phyloP scores from a whole-genome alignment of 2,888 invertebrate genomes.

The Yponomeuta evonymella region DNA sequence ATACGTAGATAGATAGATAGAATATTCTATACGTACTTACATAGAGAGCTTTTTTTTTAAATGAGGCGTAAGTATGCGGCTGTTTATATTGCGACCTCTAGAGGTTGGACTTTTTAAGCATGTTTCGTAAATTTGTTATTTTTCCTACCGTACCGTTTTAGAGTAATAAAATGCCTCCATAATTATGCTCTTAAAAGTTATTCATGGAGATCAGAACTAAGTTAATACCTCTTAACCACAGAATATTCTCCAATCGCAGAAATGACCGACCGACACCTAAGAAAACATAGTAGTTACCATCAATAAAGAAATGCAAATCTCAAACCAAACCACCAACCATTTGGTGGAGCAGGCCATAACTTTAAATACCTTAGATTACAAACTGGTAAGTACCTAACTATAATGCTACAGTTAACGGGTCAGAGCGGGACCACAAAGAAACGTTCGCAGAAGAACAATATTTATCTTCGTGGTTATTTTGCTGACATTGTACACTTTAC shows the following conservation, averaged over 20 bases:
- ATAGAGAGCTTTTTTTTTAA: background rate
- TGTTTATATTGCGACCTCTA: background rate
- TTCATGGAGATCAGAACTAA: no score
- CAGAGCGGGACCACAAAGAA: background rate
- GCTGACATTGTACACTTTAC: no score
- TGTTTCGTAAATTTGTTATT: no score
- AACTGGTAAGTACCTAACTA: background rate
- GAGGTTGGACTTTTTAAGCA: background rate
- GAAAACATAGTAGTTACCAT: background rate
- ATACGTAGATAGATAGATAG: background rate
- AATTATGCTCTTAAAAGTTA: no score
- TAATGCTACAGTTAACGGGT: background rate
- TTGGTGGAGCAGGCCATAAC: constrained; percentile 30
- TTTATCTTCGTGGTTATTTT: no score
- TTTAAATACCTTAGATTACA: constrained; percentile 36
- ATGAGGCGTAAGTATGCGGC: background rate
- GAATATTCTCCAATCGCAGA: constrained; percentile 23
- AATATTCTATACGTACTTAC: no score
- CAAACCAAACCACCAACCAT: background rate
- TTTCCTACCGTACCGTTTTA: no score
- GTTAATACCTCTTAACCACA: background rate
- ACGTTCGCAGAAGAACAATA: background rate
- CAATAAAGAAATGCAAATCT: constrained; percentile 1
- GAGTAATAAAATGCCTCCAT: no score
- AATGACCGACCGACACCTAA: background rate